Evolutionary conservation across 92 coral and sea anemone species (phyloP), one percentile per base, ranked within the genome.

Genomic region (Pocillopora grandis): DNA sequence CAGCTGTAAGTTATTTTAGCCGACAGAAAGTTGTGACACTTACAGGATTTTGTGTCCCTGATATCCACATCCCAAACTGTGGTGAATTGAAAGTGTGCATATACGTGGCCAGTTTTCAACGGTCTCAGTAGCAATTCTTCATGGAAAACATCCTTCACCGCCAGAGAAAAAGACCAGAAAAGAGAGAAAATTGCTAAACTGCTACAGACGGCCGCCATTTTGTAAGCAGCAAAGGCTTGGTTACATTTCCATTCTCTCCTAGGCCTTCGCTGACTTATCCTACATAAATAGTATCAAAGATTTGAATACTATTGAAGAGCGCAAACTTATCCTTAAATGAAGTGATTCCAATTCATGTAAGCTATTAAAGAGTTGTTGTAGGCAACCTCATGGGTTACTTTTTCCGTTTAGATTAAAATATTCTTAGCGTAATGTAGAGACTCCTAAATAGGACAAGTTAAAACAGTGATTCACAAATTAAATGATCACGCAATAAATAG

Each of bases 121-220:
- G 99, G 97, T 79, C 95, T 92, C n/a, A 96, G 68, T 7, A 94
- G 62, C 58, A 96, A 86, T 77, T 96, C 97, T 78, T 96, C 99
- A 85, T 96, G 98, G 85, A 94, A 96, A 60, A 88, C 91, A 63
- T 96, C 98, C 60, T 87, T 81, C n/a, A 72, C 81, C 0, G 91
- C 94, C 10, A 74, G 35, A 70, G 84, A 75, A 62, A 59, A 6
- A 12, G 87, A 68, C 23, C 77, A 75, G 72, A 59, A 78, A 18
- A 80, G 61, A 5, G 83, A 59, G 48, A 18, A 60, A 37, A 89
- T 52, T 58, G 36, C 23, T 76, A 76, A 36, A 14, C 63, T 42
- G 3, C 5, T 36, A 48, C 15, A 5, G 11, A 14, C 69, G 66
- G 80, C 90, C 42, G 93, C 93, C 93, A 90, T 90, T 31, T 89